Conservation (phyloP, 2,888 invertebrate species). For the Drosophila rellima region DNA sequence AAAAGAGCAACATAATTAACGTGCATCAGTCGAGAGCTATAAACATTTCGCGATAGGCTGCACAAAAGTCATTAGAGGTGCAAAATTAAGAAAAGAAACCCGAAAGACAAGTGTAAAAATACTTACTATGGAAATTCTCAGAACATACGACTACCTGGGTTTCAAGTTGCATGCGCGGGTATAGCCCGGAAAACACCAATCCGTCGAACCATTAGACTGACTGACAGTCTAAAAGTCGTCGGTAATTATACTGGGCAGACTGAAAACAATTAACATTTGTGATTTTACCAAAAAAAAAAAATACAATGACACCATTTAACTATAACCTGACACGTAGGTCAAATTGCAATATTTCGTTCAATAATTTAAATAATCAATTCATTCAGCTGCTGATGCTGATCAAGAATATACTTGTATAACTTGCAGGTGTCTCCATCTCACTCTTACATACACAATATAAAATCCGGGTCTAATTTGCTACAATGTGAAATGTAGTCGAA, state of each 20-base stretch:
- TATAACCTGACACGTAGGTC: background rate
- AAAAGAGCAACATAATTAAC: constrained; percentile 5
- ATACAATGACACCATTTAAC: constrained; percentile 22
- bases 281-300: constrained; percentile 56
- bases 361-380: background rate
- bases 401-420: background rate
- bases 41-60: constrained; percentile 27
- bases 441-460: too few relatives aligned
- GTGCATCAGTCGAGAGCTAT: constrained; percentile 12
- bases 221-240: constrained; percentile 31
- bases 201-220: constrained; percentile 28
- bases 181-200: constrained; percentile 68
- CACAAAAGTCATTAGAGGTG: constrained; percentile 43
- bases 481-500: background rate
- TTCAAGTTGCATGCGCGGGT: constrained; percentile 39
- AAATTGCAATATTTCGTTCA: background rate
- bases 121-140: constrained; percentile 47
- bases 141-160: constrained; percentile 63
- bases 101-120: constrained; percentile 47
- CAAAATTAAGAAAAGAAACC: constrained; percentile 27
- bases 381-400: background rate
- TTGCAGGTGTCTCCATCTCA: too few relatives aligned
- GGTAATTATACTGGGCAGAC: constrained; percentile 79
- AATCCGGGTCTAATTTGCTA: too few relatives aligned
- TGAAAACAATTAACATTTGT: constrained; percentile 78